phyloP scores from a whole-genome alignment of 2,113 vertebrate genomes.

The Zootoca vivipara region DNA sequence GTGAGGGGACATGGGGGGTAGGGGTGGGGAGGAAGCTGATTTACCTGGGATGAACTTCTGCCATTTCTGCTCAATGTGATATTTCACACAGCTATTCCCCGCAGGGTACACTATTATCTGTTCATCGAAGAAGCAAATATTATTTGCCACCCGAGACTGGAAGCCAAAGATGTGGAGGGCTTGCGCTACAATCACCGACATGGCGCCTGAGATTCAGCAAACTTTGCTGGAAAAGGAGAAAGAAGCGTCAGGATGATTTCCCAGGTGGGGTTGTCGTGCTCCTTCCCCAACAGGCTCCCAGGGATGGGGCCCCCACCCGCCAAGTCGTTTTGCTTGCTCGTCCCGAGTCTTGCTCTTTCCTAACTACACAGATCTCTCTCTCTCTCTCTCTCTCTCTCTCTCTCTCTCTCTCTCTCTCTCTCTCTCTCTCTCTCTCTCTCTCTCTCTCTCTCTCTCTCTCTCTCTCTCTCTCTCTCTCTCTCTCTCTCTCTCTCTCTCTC shows the following conservation, averaged over 20 bases:
- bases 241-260: background rate
- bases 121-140: constrained; percentile 87
- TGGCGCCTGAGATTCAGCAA: constrained; percentile 20
- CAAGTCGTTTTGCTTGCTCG: background rate
- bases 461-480: no score
- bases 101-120: constrained; percentile 85
- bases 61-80: constrained; percentile 83
- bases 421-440: background rate
- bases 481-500: background rate
- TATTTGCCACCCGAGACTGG: constrained; percentile 80
- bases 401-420: no score
- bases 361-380: accelerated
- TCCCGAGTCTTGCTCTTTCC: background rate
- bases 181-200: constrained; percentile 74
- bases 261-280: no score
- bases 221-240: background rate
- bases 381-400: background rate
- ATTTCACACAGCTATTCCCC: constrained; percentile 87
- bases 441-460: background rate
- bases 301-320: background rate
- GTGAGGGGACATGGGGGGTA: background rate
- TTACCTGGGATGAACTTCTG: constrained; percentile 91
- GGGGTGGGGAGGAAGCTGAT: background rate
- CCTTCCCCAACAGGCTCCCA: background rate
- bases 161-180: constrained; percentile 83